Conservation (phyloP, 2,888 invertebrate genomes). For the Tortricodes alternella region DNA sequence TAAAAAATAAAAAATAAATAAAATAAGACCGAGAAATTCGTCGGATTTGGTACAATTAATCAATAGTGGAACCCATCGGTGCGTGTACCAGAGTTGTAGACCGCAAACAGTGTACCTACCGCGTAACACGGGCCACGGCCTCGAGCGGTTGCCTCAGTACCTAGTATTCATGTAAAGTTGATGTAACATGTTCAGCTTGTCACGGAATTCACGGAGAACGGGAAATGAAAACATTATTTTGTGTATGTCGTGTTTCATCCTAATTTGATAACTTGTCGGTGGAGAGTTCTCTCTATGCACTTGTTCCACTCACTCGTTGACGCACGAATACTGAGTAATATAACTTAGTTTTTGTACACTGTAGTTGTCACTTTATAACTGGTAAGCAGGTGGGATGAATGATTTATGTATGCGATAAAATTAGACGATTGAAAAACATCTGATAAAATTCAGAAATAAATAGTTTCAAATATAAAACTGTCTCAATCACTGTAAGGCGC, state of each 20-base stretch:
- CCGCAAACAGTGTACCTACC: conserved; percentile 29
- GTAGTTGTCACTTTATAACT: too few relatives aligned
- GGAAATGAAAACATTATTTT: too few relatives aligned
- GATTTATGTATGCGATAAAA: too few relatives aligned
- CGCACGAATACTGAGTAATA: too few relatives aligned
- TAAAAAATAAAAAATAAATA: neutral
- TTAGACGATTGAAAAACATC: neutral
- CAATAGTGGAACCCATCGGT: conserved; percentile 25
- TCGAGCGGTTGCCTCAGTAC: neutral
- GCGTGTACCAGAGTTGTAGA: conserved; percentile 31
- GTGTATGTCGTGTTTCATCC: too few relatives aligned
- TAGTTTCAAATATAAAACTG: conserved; percentile 24
- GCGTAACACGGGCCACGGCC: conserved; percentile 4
- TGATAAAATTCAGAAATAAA: neutral
- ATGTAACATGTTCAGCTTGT: conserved; percentile 15
- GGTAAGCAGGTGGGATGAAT: too few relatives aligned
- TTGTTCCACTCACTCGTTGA: too few relatives aligned
- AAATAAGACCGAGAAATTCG: neutral
- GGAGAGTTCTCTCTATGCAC: too few relatives aligned
- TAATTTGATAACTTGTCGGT: too few relatives aligned
- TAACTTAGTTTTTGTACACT: too few relatives aligned
- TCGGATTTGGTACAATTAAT: conserved; percentile 14
- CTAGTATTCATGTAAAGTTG: neutral
- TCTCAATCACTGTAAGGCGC: conserved; percentile 35
- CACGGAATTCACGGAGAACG: too few relatives aligned